phyloP scores from a whole-genome alignment of 1,140 invertebrate species.

The Drosophila lacteicornis region DNA sequence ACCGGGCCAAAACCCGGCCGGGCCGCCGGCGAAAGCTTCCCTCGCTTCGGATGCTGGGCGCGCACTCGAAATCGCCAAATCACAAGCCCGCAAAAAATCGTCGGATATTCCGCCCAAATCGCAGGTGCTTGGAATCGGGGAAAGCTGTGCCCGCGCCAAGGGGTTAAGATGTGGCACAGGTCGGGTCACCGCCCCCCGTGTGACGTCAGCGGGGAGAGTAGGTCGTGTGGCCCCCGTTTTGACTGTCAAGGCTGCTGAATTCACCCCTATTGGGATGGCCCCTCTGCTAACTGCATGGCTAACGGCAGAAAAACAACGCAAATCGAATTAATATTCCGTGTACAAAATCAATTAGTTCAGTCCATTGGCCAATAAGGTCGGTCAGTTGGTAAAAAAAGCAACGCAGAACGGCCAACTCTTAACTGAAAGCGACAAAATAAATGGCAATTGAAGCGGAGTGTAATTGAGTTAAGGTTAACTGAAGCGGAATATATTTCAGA shows the following conservation, averaged over 20 bases:
- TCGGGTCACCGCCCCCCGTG: slow-evolving; percentile 12
- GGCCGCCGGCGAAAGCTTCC: slow-evolving; percentile 22
- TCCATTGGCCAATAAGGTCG: slow-evolving; percentile 33
- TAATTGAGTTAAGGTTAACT: slow-evolving; percentile 26
- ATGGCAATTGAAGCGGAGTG: slow-evolving; percentile 11
- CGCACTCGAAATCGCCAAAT: slow-evolving; percentile 9
- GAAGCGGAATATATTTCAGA: not conserved
- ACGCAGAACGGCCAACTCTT: slow-evolving; percentile 6
- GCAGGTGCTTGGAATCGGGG: slow-evolving; percentile 1
- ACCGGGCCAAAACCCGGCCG: slow-evolving; percentile 1
- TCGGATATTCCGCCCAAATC: too few species aligned
- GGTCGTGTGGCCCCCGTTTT: slow-evolving; percentile 2
- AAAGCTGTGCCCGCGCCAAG: slow-evolving; percentile 10
- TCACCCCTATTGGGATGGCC: not conserved
- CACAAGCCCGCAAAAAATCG: not conserved
- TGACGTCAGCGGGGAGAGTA: slow-evolving; percentile 23
- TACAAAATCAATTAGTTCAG: slow-evolving; percentile 47
- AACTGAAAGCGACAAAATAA: slow-evolving; percentile 12
- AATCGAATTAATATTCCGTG: slow-evolving; percentile 49
- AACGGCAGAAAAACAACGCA: slow-evolving; percentile 19
- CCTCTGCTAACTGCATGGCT: not conserved
- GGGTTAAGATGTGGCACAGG: too few species aligned
- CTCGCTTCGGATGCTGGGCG: slow-evolving; percentile 48
- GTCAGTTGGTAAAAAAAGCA: not conserved
- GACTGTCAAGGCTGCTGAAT: slow-evolving; percentile 45